Percentiles rank a stretch among this genome's conserved stretches.
Evolutionary conservation across 30 jellyfish, hydroid and myxozoan species (phyloP).

Genomic region (Cassiopea xamachana): DNA sequence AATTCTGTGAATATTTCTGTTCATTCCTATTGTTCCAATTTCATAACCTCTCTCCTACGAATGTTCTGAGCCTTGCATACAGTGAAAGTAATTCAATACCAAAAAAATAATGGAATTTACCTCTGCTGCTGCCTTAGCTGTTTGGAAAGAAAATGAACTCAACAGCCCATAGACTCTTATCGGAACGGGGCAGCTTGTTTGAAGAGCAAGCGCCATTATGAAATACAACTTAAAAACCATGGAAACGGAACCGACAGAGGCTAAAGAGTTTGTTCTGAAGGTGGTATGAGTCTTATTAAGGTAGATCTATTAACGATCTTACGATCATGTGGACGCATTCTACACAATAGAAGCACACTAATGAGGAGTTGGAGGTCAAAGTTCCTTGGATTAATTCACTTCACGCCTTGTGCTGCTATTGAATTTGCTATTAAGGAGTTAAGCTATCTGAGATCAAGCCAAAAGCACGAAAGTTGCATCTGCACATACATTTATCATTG

Average conservation of each 20-base stretch:
- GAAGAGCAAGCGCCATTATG: constrained; percentile 53
- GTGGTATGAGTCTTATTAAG: neutral
- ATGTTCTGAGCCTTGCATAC: too few species aligned
- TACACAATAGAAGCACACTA: neutral
- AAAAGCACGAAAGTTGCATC: too few species aligned
- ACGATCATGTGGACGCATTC: neutral
- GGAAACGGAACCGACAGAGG: constrained; percentile 12
- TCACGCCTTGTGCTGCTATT: too few species aligned
- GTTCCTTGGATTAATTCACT: neutral
- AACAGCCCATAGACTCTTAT: constrained; percentile 73
- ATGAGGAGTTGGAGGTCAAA: neutral
- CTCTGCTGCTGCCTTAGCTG: constrained; percentile 87
- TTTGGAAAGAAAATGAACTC: constrained; percentile 67
- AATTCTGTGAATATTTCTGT: too few species aligned
- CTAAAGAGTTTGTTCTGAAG: neutral
- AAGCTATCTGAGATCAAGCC: too few species aligned
- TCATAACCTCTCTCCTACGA: too few species aligned
- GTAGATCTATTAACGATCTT: neutral
- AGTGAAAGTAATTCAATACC: too few species aligned
- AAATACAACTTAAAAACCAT: constrained; percentile 18
- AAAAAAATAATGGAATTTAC: constrained; percentile 5
- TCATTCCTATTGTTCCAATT: too few species aligned
- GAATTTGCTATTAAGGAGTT: too few species aligned
- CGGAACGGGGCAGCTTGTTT: constrained; percentile 1
- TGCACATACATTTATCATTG: too few species aligned